Evolutionary conservation across 2,797 vertebrate species (phyloP), one percentile per base, ranked within the genome.

Genomic region (Notolepis coatsorum): DNA sequence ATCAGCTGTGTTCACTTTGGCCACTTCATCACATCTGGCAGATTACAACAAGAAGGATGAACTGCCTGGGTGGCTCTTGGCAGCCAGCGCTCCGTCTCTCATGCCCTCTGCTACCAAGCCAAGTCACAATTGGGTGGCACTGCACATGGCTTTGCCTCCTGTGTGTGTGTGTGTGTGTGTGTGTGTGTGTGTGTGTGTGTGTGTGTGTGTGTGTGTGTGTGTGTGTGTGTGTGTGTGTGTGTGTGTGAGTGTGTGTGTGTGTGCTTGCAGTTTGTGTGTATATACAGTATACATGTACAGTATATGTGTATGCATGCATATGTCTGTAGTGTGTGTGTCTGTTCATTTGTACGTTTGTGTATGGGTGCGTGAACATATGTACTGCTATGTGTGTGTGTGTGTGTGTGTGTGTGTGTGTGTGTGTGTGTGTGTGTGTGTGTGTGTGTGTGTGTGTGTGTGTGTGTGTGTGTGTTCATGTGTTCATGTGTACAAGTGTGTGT

Each of bases 11-110:
- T 77, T 83, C 68, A 54, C 69, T 58, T 64, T 79, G 72, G 75
- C 81, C 81, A 70, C 75, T 83, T 87, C 71, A 65, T 85, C 80
- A 85, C 85, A 89, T 90, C 84, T 89, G 88, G 81, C 71, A 85
- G 77, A 89, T 87, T 81, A 82, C 70, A 82, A 79, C 71, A 68
- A 71, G 65, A 68, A 71, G 75, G 76, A 81, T 77, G 71, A 84
- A 84, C 64, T 79, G 80, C 57, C 76, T 64, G 51, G 58, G 70
- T 75, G 78, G 73, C 72, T 72, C 59, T 79, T 76, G 75, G 82
- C 79, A 74, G 53, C 60, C 79, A 74, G 53, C 60, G 25, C 51
- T 70, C 65, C 31, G 56, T 70, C 73, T 84, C 58, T 55, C 37
- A 20, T 75, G 73, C 65, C 73, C 80, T 82, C 75, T 60, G 37